Evolutionary conservation across 2,113 vertebrate genomes (phyloP).

Genomic region (Panthera tigris): DNA sequence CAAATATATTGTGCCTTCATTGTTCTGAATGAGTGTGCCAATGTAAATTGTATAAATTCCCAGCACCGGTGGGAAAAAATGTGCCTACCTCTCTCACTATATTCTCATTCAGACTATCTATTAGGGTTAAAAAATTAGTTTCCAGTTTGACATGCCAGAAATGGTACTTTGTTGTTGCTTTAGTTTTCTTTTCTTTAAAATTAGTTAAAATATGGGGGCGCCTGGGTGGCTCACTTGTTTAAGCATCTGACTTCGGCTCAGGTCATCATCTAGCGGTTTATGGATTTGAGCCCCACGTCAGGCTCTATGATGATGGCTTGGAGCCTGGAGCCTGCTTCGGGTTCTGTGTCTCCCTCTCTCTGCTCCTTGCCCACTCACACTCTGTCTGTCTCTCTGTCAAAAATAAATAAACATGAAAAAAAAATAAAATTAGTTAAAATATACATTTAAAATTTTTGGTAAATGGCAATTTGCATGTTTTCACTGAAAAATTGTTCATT

Average conservation of each 20-base stretch:
- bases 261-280: no score
- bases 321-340: no score
- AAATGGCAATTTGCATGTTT: neutral
- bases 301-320: no score
- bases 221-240: no score
- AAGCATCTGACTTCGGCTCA: no score
- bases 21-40: neutral
- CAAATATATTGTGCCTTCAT: neutral
- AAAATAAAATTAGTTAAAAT: slow-evolving; percentile 20
- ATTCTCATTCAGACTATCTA: neutral
- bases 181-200: slow-evolving; percentile 13
- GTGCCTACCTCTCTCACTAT: neutral
- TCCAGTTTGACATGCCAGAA: neutral
- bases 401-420: no score
- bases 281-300: no score
- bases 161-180: neutral
- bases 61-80: neutral
- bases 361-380: no score
- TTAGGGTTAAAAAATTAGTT: neutral
- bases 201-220: neutral
- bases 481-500: slow-evolving; percentile 4
- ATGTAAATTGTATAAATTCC: neutral
- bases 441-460: neutral
- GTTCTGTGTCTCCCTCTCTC: no score
- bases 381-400: no score